Evolutionary conservation across 37 sponge, comb jelly and placozoan species (phyloP).

Genomic region (Beroe forskalii): DNA sequence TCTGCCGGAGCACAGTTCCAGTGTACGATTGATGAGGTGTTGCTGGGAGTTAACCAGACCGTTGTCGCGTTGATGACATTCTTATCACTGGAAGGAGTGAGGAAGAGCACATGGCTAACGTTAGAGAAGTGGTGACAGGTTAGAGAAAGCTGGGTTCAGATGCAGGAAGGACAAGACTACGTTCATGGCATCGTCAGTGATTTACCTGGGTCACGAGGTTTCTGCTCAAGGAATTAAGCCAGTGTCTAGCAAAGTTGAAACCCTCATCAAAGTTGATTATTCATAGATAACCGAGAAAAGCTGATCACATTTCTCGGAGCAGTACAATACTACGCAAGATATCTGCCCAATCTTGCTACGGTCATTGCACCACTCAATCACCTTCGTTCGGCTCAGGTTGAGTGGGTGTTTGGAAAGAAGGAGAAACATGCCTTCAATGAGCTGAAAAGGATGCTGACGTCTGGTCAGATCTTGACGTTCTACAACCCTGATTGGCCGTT

Average conservation of each 20-base stretch:
- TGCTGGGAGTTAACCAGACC: constrained; percentile 55
- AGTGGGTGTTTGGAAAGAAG: constrained; percentile 57
- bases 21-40: constrained; percentile 62
- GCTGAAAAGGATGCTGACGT: constrained; percentile 65
- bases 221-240: constrained; percentile 49
- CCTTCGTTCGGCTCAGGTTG: constrained; percentile 24
- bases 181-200: neutral
- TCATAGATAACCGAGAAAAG: constrained; percentile 61
- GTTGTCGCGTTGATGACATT: constrained; percentile 65
- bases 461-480: constrained; percentile 66
- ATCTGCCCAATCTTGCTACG: constrained; percentile 66
- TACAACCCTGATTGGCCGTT: too few species aligned
- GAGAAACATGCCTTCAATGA: constrained; percentile 65
- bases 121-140: constrained; percentile 9
- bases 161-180: neutral
- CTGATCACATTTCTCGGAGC: constrained; percentile 67
- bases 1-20: constrained; percentile 70
- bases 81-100: constrained; percentile 66
- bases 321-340: constrained; percentile 67
- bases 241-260: constrained; percentile 38
- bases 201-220: constrained; percentile 59
- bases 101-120: neutral
- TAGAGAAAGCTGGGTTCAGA: constrained; percentile 1
- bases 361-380: constrained; percentile 65
- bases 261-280: constrained; percentile 48